These are phyloP conservation scores for Parauchenoglanis ngamensis DNA, from an alignment of 2,797 vertebrate genomes.

Conservation along the genomic window DNA sequence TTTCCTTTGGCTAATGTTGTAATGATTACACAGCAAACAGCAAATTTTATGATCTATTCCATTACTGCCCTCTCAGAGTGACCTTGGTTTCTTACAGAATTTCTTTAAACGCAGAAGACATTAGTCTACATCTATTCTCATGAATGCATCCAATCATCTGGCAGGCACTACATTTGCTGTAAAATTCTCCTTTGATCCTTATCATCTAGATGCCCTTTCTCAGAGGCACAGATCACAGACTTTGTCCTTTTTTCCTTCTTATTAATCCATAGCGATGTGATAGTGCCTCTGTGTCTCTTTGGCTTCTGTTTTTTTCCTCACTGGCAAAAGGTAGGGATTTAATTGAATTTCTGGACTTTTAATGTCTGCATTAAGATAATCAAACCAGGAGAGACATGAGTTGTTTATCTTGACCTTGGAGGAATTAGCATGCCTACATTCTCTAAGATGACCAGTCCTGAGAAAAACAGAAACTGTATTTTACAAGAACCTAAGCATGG, in stretches of 20 bases:
- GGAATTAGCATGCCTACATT: slow-evolving; percentile 67
- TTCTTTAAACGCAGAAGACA: slow-evolving; percentile 56
- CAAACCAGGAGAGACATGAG: slow-evolving; percentile 64
- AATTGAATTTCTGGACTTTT: slow-evolving; percentile 81
- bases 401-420: slow-evolving; percentile 82
- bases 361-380: slow-evolving; percentile 82
- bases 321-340: slow-evolving; percentile 75
- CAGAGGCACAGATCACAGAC: slow-evolving; percentile 68
- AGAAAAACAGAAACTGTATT: slow-evolving; percentile 51
- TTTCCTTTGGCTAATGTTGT: background rate
- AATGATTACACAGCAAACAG: slow-evolving; percentile 1
- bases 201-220: slow-evolving; percentile 76
- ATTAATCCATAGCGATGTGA: slow-evolving; percentile 63
- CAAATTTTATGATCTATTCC: slow-evolving; percentile 9
- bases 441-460: slow-evolving; percentile 57
- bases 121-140: slow-evolving; percentile 56
- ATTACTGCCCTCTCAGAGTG: slow-evolving; percentile 13
- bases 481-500: slow-evolving; percentile 58
- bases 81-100: slow-evolving; percentile 56
- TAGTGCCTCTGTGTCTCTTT: slow-evolving; percentile 64
- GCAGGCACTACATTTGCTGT: slow-evolving; percentile 70
- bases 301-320: slow-evolving; percentile 65
- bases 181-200: slow-evolving; percentile 72
- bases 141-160: slow-evolving; percentile 61
- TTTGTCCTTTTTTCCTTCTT: slow-evolving; percentile 69